These are phyloP conservation scores for Scylla paramamosain DNA, from an alignment of 1,140 invertebrate genomes.

Conservation along the genomic window DNA sequence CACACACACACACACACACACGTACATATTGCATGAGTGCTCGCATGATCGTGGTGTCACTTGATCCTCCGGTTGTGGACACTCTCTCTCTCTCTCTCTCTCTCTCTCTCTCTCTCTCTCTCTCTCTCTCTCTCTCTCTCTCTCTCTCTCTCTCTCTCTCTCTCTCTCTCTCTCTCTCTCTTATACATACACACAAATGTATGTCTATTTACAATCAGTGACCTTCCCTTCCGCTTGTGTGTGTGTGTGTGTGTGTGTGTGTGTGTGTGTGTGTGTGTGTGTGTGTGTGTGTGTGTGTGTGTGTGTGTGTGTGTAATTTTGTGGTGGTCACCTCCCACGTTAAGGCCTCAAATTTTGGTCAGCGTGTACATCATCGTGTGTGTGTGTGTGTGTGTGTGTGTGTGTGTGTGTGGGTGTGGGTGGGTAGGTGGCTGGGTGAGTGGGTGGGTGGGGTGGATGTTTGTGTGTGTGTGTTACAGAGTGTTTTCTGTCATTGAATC, in stretches of 20 bases:
- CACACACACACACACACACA: constrained; percentile 47
- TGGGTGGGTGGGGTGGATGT: no score
- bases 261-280: constrained; percentile 50
- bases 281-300: constrained; percentile 54
- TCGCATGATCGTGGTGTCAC: neutral
- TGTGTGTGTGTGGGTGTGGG: neutral
- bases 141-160: constrained; percentile 3
- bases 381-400: no score
- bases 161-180: constrained; percentile 18
- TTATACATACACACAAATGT: neutral
- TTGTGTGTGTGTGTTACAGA: no score
- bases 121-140: constrained; percentile 3
- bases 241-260: constrained; percentile 51
- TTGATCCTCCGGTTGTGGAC: neutral
- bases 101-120: neutral
- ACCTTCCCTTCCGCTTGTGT: neutral
- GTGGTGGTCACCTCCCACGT: no score
- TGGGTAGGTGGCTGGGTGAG: neutral
- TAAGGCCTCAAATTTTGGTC: neutral
- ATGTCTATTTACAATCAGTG: neutral
- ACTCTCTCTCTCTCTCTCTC: constrained; percentile 24
- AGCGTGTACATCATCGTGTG: neutral
- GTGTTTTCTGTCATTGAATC: no score
- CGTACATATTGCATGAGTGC: neutral
- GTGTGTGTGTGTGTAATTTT: constrained; percentile 23